Conservation (phyloP, 2,113 vertebrate genomes). For the Mustelus asterias region DNA sequence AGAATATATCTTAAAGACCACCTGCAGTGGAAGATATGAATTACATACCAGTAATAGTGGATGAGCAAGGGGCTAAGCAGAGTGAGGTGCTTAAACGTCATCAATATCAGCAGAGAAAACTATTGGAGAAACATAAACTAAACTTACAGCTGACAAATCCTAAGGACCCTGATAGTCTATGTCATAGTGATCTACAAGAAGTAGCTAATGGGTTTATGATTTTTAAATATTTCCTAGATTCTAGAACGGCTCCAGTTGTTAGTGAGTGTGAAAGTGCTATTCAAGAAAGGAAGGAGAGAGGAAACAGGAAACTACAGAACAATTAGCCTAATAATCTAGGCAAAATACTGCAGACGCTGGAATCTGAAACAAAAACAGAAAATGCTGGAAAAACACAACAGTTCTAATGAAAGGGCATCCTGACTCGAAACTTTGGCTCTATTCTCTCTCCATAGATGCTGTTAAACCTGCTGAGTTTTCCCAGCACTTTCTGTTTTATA, state of each 20-base stretch:
- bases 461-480: too few relatives aligned
- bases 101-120: neutral
- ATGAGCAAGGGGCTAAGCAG: neutral
- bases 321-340: neutral
- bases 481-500: too few relatives aligned
- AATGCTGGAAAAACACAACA: too few relatives aligned
- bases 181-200: neutral
- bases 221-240: neutral
- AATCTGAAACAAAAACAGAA: too few relatives aligned
- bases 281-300: neutral
- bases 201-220: neutral
- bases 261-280: neutral
- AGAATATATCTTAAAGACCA: neutral
- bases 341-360: too few relatives aligned
- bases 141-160: neutral
- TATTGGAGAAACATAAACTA: neutral
- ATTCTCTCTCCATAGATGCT: too few relatives aligned
- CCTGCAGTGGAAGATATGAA: neutral
- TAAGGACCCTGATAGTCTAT: neutral
- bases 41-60: neutral
- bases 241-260: neutral
- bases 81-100: neutral
- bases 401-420: too few relatives aligned
- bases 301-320: neutral
- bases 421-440: too few relatives aligned